Conservation (phyloP, 2,113 vertebrate species). For the Lathamus discolor region DNA sequence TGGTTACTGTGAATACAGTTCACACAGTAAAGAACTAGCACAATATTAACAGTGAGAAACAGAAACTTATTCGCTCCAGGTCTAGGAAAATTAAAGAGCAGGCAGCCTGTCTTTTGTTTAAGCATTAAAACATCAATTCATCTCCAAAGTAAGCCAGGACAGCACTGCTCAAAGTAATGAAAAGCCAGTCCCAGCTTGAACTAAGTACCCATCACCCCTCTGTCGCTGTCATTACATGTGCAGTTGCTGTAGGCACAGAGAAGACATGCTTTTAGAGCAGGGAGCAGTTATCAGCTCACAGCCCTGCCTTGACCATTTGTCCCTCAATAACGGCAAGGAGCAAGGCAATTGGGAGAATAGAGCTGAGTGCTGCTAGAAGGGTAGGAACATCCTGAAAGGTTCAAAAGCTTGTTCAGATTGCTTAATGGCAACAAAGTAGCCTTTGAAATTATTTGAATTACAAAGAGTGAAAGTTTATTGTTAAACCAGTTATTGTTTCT, state of each 20-base stretch:
- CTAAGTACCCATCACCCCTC: background rate
- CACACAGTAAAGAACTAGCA: background rate
- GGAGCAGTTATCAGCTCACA: background rate
- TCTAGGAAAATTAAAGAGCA: background rate
- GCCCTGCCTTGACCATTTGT: background rate
- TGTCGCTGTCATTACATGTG: background rate
- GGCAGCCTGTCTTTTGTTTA: background rate
- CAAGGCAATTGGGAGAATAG: background rate
- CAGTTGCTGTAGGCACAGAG: background rate
- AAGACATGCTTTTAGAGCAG: background rate
- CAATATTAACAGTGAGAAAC: background rate
- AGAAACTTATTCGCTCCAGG: background rate
- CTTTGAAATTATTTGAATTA: background rate
- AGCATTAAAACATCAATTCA: background rate
- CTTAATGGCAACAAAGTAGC: background rate
- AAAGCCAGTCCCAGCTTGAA: background rate
- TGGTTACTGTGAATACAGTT: background rate
- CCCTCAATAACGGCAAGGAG: background rate
- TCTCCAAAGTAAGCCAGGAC: background rate
- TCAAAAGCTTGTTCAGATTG: background rate
- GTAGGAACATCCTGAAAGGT: background rate
- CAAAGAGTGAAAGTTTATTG: slow-evolving; percentile 27
- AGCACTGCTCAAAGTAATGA: background rate
- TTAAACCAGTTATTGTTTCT: background rate
- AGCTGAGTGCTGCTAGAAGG: background rate